Evolutionary conservation across 2,113 vertebrate species (phyloP).

Genomic region (Axis porcinus): DNA sequence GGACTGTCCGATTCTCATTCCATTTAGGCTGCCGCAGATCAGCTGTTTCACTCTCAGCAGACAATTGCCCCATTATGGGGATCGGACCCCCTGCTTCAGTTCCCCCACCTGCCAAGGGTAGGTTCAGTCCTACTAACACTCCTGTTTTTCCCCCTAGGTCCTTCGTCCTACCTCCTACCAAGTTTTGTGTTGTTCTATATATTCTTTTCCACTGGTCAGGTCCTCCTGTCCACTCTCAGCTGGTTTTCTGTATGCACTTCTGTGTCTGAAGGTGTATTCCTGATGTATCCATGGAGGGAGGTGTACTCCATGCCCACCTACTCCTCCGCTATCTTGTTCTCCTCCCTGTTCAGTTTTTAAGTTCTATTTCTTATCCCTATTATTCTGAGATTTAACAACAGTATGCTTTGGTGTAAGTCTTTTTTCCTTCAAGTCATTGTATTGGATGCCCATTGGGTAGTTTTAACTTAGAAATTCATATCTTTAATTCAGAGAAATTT

Average conservation of each 20-base stretch:
- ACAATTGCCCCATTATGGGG: not conserved
- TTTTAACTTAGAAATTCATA: not conserved
- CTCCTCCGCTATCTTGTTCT: not conserved
- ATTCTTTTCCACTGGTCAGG: not conserved
- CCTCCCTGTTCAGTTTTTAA: not conserved
- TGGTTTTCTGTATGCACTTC: not conserved
- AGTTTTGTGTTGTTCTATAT: not conserved
- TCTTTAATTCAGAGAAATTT: not conserved
- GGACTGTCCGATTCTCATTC: not conserved
- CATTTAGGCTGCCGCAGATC: not conserved
- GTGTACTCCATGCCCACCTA: not conserved
- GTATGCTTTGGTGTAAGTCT: not conserved
- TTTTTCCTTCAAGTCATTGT: not conserved
- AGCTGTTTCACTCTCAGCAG: not conserved
- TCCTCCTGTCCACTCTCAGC: not conserved
- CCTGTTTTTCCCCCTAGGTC: not conserved
- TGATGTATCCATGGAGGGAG: not conserved
- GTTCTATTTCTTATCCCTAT: not conserved
- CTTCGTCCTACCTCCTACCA: not conserved
- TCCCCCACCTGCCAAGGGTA: not conserved
- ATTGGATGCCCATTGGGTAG: not conserved
- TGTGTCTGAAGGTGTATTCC: not conserved
- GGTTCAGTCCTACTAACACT: not conserved
- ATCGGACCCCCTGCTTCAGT: fast-evolving
- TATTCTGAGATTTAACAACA: not conserved